These are phyloP conservation scores for Antigone vipio DNA, from an alignment of 2,113 vertebrate genomes.

Conservation along the genomic window DNA sequence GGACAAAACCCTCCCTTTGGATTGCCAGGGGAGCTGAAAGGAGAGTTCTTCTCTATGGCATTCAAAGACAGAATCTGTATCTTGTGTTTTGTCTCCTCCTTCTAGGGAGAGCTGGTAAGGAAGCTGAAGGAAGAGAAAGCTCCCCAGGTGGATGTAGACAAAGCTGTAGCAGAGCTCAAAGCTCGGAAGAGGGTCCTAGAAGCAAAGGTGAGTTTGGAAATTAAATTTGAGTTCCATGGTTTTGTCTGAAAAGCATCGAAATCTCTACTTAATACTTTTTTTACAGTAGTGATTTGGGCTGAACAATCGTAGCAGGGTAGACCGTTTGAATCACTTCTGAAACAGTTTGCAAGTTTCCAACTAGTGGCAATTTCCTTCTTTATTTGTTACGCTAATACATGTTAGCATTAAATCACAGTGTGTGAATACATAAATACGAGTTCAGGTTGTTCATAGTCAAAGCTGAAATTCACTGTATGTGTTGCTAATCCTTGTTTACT, in stretches of 20 bases:
- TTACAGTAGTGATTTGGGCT: not conserved
- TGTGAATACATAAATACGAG: not conserved
- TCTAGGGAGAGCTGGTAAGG: slow-evolving; percentile 91
- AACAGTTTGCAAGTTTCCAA: not conserved
- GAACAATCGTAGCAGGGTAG: not conserved
- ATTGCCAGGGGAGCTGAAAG: not conserved
- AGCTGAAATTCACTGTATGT: not conserved
- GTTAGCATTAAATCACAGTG: not conserved
- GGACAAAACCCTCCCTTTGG: not conserved
- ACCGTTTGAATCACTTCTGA: not conserved
- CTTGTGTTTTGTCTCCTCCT: not conserved
- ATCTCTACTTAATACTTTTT: not conserved
- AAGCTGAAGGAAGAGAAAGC: slow-evolving; percentile 90
- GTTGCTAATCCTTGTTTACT: not conserved
- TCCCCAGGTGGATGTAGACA: slow-evolving; percentile 91
- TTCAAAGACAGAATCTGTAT: not conserved
- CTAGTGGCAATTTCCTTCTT: not conserved
- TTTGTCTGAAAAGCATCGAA: not conserved
- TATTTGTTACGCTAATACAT: not conserved
- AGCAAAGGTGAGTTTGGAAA: slow-evolving; percentile 82
- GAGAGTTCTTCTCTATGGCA: not conserved
- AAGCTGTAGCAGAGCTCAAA: slow-evolving; percentile 94
- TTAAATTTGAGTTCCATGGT: not conserved
- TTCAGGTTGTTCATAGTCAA: not conserved
- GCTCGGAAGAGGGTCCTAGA: slow-evolving; percentile 90